phyloP scores from a whole-genome alignment of 2,113 vertebrate species.

The Tapirus terrestris region DNA sequence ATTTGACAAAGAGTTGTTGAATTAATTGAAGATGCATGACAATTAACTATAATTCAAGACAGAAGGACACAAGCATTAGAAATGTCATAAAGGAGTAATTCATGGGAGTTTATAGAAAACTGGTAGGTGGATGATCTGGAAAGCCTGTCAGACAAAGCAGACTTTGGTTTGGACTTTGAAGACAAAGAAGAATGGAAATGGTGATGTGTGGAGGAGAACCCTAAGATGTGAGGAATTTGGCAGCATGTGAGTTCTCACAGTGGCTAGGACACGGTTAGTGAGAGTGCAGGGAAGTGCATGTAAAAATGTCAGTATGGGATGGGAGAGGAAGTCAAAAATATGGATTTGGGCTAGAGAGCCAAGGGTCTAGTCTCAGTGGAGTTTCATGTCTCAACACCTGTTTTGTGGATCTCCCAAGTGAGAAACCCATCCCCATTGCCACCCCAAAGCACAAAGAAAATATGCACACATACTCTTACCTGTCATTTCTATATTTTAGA shows the following conservation, averaged over 20 bases:
- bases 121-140: background rate
- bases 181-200: background rate
- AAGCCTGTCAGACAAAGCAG: background rate
- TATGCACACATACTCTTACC: too few species aligned
- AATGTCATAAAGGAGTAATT: background rate
- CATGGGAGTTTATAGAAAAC: background rate
- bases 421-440: background rate
- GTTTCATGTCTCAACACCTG: background rate
- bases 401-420: background rate
- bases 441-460: background rate
- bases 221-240: accelerated
- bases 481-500: background rate
- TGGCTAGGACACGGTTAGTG: accelerated
- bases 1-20: background rate
- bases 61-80: background rate
- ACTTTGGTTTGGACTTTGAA: background rate
- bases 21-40: background rate
- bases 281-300: accelerated
- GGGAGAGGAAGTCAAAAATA: background rate
- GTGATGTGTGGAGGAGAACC: background rate
- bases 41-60: background rate
- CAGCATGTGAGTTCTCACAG: accelerated
- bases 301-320: accelerated
- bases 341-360: background rate
- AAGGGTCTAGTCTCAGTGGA: background rate